These are phyloP conservation scores for Rotaria magnacalcarata DNA, from an alignment of 2,888 invertebrate genomes.

Conservation along the genomic window DNA sequence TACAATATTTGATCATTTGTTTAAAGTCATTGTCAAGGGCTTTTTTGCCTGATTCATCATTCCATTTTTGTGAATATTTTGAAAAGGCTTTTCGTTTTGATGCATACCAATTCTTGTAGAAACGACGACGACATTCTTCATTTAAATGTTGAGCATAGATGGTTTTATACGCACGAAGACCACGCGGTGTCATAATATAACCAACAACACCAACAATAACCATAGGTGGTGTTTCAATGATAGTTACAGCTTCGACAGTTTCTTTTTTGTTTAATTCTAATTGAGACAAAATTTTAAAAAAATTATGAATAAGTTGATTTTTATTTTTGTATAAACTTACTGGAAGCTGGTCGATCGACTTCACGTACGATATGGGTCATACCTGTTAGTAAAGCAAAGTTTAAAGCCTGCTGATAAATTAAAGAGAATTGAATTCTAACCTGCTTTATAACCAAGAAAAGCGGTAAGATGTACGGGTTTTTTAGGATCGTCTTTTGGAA, in stretches of 20 bases:
- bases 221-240: slow-evolving; percentile 96
- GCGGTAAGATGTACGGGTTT: slow-evolving; percentile 96
- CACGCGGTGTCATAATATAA: slow-evolving; percentile 96
- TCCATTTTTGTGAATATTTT: slow-evolving; percentile 96
- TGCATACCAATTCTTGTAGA: slow-evolving; percentile 99
- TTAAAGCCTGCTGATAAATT: neutral
- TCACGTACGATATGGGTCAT: slow-evolving; percentile 99
- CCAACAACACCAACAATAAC: slow-evolving; percentile 93
- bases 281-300: neutral
- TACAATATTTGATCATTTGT: slow-evolving; percentile 97
- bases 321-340: neutral
- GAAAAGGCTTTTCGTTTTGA: slow-evolving; percentile 99
- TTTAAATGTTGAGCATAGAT: slow-evolving; percentile 98
- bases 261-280: slow-evolving; percentile 93
- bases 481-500: slow-evolving; percentile 90
- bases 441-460: slow-evolving; percentile 96
- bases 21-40: slow-evolving; percentile 92
- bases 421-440: neutral
- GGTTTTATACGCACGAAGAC: slow-evolving; percentile 85
- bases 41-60: slow-evolving; percentile 89
- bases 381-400: slow-evolving; percentile 57
- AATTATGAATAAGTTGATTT: no score
- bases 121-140: slow-evolving; percentile 93
- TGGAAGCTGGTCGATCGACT: slow-evolving; percentile 91
- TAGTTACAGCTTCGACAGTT: slow-evolving; percentile 95